Evolutionary conservation across 2,113 vertebrate species (phyloP).

Genomic region (Callaeas wilsoni): DNA sequence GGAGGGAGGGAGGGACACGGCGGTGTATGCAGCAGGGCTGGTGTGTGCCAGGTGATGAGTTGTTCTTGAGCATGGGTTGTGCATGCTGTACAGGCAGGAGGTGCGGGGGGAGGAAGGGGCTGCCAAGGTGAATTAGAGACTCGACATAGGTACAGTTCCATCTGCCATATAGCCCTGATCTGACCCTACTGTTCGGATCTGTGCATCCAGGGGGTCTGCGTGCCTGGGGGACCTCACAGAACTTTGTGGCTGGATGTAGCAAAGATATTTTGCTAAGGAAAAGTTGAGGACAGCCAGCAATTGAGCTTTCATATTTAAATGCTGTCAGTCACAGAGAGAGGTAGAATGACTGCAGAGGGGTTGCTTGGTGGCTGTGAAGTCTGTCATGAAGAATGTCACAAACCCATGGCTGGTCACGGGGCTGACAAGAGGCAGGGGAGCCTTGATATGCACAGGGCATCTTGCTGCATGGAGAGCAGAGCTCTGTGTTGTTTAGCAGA

Average conservation of each 20-base stretch:
- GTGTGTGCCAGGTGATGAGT: neutral
- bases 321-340: neutral
- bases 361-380: neutral
- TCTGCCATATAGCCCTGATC: neutral
- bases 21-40: neutral
- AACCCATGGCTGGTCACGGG: neutral
- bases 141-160: neutral
- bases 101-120: no score
- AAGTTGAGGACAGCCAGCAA: neutral
- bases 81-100: neutral
- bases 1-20: neutral
- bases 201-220: rapidly evolving
- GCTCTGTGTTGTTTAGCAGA: neutral
- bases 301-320: neutral
- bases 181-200: rapidly evolving
- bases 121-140: neutral
- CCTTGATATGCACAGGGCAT: neutral
- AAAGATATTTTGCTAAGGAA: neutral
- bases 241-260: neutral
- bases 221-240: neutral
- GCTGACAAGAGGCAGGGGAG: neutral
- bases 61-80: neutral
- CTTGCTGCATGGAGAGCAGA: neutral
- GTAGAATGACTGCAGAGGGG: neutral
- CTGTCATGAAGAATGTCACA: neutral